Percentiles rank a stretch among this genome's conserved stretches.
Conservation (phyloP, 1,140 invertebrate genomes). For the Zaprionus gabonicus region DNA sequence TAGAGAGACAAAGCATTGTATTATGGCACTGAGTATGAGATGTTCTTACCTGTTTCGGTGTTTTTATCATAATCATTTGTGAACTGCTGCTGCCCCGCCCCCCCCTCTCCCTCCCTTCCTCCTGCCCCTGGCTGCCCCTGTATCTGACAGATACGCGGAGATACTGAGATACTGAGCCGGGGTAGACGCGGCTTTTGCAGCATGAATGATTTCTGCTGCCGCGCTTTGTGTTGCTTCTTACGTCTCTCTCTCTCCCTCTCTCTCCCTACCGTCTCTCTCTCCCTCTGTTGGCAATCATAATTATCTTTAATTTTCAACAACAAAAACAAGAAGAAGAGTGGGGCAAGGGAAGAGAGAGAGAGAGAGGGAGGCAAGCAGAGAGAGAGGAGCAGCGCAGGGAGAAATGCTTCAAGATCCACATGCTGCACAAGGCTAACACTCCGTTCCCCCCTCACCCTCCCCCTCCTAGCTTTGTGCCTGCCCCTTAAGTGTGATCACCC, state of each 20-base stretch:
- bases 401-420: conserved; percentile 33
- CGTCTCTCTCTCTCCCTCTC: not conserved
- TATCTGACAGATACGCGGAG: conserved; percentile 54
- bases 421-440: conserved; percentile 22
- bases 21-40: conserved; percentile 7
- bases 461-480: no score
- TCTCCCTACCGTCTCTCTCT: no score
- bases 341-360: not conserved
- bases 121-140: conserved; percentile 5
- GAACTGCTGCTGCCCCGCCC: conserved; percentile 44
- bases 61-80: conserved; percentile 76
- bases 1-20: conserved; percentile 17
- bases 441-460: not conserved
- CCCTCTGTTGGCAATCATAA: conserved; percentile 70
- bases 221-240: conserved; percentile 21
- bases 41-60: conserved; percentile 71
- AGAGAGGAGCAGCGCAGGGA: not conserved
- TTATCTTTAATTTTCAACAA: conserved; percentile 71
- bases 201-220: conserved; percentile 71
- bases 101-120: no score
- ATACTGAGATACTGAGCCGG: conserved; percentile 25
- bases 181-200: conserved; percentile 39
- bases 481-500: not conserved
- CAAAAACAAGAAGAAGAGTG: not conserved
- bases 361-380: not conserved